Base-by-base conservation (phyloP, 2,888 invertebrate species). In the Phragmatobia fuliginosa region DNA sequence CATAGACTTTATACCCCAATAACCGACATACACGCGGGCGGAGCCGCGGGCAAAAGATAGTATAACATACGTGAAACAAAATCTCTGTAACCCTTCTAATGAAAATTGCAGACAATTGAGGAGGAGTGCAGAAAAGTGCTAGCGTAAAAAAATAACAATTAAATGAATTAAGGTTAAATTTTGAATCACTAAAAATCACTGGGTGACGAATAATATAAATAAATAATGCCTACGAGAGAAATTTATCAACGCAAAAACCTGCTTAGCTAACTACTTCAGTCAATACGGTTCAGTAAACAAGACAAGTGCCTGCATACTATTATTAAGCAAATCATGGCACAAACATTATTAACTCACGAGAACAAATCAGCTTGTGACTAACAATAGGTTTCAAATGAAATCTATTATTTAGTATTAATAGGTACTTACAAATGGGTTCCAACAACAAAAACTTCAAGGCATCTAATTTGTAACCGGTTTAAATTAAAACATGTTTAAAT, bases 401-500 rank as follows among this genome's bases (percentile, higher is more conserved):
- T 65, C 52, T 65, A 60, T 56, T 69, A 49, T n/a, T n/a, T n/a
- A n/a, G 49, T 52, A 52, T 28, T 59, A 64, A 49, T 52, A 65
- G 45, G 18, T 6, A 68, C 62, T 67, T 67, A 63, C 62, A 56
- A 49, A 31, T 63, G 59, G 58, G 62, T 62, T 49, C 32, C 41
- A 33, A 41, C 61, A n/a, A 66, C 69, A 70, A 70, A 70, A 70
- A 62, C 56, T 36, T 66, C 67, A 32, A 60, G 38, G 25, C 38
- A 64, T 64, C 32, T 67, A 60, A 60, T 67, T 52, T 67, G 52
- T 38, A 49, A 63, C 59, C 58, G n/a, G 36, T 60, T 36, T 58
- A 60, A 71, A 75, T 79, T 69, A 66, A 78, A 80, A 79, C 73
- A 77, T 67, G 65, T 68, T 59, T 31, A 25, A 66, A 70, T 72